Conservation (phyloP, 1,140 invertebrate species). For the Bombus difficillimus region DNA sequence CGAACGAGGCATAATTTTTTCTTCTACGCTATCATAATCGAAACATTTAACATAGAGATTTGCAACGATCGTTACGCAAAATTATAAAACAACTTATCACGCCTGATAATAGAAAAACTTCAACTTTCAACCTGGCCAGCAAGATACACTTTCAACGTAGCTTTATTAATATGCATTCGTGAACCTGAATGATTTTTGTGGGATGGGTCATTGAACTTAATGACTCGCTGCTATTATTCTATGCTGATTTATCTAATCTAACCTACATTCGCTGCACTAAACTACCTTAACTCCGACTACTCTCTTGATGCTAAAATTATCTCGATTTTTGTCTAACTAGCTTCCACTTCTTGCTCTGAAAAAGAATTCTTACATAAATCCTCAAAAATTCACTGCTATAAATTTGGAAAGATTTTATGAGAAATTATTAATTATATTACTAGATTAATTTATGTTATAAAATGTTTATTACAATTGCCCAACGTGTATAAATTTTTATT, state of each 20-base stretch:
- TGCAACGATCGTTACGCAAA: not conserved
- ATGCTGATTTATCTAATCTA: not conserved
- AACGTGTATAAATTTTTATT: not conserved
- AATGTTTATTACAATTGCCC: too few relatives aligned
- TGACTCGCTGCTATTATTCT: not conserved
- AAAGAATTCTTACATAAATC: not conserved
- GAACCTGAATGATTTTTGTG: not conserved
- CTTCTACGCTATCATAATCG: not conserved
- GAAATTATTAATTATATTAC: too few relatives aligned
- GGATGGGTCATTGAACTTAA: conserved; percentile 12
- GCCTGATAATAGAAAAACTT: not conserved
- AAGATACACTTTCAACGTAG: not conserved
- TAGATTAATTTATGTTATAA: too few relatives aligned
- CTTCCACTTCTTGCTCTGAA: not conserved
- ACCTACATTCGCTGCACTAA: not conserved
- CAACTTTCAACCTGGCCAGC: not conserved
- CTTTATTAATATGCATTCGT: not conserved
- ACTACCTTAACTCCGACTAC: not conserved
- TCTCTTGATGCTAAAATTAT: not conserved
- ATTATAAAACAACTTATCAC: not conserved
- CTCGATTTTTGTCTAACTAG: not conserved
- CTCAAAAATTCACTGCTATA: too few relatives aligned
- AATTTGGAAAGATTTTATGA: too few relatives aligned
- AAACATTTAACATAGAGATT: not conserved
- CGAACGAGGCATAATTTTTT: not conserved